Conservation (phyloP, 2,113 vertebrate species). For the Rhinogobius similis region DNA sequence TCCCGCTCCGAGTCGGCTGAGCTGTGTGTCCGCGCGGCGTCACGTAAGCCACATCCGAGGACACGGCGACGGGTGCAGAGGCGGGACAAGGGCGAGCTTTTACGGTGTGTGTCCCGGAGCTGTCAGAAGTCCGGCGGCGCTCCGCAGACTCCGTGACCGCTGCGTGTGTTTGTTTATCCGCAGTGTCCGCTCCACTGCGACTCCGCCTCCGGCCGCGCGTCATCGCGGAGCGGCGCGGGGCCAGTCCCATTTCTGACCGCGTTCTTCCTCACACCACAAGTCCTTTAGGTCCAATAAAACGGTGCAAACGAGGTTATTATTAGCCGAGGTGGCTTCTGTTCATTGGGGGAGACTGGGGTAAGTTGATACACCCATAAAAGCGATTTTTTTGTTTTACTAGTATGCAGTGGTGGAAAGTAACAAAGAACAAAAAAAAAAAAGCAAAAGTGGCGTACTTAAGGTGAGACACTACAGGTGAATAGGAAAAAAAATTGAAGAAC, state of each 20-base stretch:
- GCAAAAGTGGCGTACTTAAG: too few relatives aligned
- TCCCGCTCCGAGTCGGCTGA: constrained; percentile 43
- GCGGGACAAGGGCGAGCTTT: neutral
- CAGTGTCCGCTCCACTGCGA: constrained; percentile 39
- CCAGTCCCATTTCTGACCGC: neutral
- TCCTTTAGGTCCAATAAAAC: neutral
- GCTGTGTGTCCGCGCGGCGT: constrained; percentile 41
- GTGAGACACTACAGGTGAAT: too few relatives aligned
- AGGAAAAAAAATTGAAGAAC: too few relatives aligned
- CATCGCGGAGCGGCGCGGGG: neutral
- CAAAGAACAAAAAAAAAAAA: too few relatives aligned
- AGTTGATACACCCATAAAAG: too few relatives aligned
- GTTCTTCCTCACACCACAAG: neutral
- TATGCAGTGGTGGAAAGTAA: too few relatives aligned
- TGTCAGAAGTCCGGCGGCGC: neutral
- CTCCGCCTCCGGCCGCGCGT: constrained; percentile 12
- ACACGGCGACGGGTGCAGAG: neutral
- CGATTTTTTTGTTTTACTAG: too few relatives aligned
- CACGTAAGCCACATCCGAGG: constrained; percentile 51
- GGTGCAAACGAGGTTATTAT: too few relatives aligned
- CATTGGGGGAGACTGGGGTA: too few relatives aligned
- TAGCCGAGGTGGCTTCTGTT: too few relatives aligned
- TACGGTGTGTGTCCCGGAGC: neutral
- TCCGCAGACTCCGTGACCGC: neutral
- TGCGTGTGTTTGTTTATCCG: constrained; percentile 77